Base-by-base conservation (phyloP, 37 sponge, comb jelly and placozoan genomes). In the Haliclona indistincta region DNA sequence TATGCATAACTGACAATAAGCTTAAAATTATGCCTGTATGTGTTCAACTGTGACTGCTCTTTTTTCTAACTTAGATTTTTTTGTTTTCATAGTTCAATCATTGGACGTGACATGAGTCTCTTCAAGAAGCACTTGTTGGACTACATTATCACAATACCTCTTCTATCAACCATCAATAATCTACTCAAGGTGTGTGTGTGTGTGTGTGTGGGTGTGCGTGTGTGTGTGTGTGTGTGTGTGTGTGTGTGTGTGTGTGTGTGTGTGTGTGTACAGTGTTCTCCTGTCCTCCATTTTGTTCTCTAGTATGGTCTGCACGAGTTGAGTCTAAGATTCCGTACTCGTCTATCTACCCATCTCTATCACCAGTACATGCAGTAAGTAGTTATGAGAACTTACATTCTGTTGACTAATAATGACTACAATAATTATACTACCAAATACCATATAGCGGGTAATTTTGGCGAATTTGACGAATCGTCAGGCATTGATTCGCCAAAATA, bases 71-170 rank as follows among this genome's bases (percentile, higher is more conserved):
- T 72, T 22, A 32, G 19, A 38, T 41, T 22, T 38, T 35, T 67
- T 15, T 29, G 37, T 28, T 40, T 28, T 38, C 51, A 20, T 64
- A 95, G 96, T 3, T 67, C 96, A 34, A 95, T 95, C 49, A 95
- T 95, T 74, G 90, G 95, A 10, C 64, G 96, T 34, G 69, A 75
- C 65, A 11, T 68, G 20, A 51, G 8, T 36, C 23, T 1, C 8
- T 87, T 95, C 65, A 81, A 80, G 53, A 36, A 80, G 26, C 45
- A 88, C 63, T 56, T 95, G 32, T 4, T 73, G 45, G 62, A 72
- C 77, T 95, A 91, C 68, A 42, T 95, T 22, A 67, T 30, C 33
- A 91, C 96, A 35, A 95, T 95, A 94, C 96, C 96, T 1, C 30
- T 95, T 64, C 88, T 94, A 56, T 51, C 93, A 70, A 1, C 43